A percentile compares a stretch with the other conserved stretches of the same genome.
These are phyloP conservation scores for Hippopotamus amphibius DNA, from an alignment of 2,113 vertebrate genomes.

Conservation along the genomic window DNA sequence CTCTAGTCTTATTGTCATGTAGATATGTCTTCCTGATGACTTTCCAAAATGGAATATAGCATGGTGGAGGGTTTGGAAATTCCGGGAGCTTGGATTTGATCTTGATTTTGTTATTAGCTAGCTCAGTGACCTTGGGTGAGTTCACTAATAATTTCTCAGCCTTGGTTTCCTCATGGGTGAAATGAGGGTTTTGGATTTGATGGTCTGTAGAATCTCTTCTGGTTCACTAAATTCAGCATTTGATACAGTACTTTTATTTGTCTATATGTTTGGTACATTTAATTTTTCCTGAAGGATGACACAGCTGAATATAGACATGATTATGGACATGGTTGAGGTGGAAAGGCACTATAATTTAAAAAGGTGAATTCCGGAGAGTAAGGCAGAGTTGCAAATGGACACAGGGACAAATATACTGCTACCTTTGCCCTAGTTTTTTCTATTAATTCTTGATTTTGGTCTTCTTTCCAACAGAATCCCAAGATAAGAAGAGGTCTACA, in stretches of 20 bases:
- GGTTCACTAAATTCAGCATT: background rate
- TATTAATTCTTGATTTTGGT: background rate
- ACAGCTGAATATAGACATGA: background rate
- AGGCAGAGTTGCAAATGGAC: background rate
- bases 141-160: conserved; percentile 10
- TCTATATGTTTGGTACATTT: background rate
- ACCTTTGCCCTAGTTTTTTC: background rate
- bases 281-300: conserved; percentile 22
- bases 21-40: background rate
- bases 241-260: conserved; percentile 18
- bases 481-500: background rate
- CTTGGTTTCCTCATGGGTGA: background rate
- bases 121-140: conserved; percentile 10
- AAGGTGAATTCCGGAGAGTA: background rate
- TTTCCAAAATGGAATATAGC: background rate
- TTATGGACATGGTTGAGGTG: background rate
- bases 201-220: background rate
- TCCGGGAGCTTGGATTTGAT: background rate
- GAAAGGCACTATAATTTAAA: background rate
- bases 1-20: background rate
- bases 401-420: background rate
- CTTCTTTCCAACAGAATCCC: background rate
- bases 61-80: background rate
- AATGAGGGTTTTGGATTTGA: background rate
- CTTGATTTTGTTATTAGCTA: conserved; percentile 1